phyloP scores from a whole-genome alignment of 1,140 invertebrate genomes.

The Drosophila pallidifrons region DNA sequence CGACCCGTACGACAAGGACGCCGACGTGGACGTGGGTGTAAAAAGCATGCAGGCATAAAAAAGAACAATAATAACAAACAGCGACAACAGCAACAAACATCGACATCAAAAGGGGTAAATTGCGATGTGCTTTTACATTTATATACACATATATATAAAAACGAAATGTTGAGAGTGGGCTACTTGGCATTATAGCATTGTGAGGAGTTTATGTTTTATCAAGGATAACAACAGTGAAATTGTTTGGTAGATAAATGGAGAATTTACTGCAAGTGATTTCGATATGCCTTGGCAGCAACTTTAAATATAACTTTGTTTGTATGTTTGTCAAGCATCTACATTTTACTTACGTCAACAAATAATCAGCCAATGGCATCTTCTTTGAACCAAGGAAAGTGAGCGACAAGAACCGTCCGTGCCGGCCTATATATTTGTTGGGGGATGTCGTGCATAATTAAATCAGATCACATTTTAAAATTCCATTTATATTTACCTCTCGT shows the following conservation, averaged over 20 bases:
- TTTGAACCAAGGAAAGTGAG: constrained; percentile 43
- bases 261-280: neutral
- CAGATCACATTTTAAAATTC: constrained; percentile 85
- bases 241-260: neutral
- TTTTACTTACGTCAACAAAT: neutral
- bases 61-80: constrained; percentile 34
- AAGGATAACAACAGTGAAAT: constrained; percentile 13
- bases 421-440: constrained; percentile 27
- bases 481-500: constrained; percentile 84
- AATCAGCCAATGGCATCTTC: neutral
- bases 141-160: neutral
- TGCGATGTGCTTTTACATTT: constrained; percentile 22
- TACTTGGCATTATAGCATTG: constrained; percentile 24
- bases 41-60: constrained; percentile 48
- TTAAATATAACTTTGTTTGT: constrained; percentile 1
- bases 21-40: constrained; percentile 20
- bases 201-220: constrained; percentile 38
- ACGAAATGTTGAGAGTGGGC: neutral
- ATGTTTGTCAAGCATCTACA: neutral
- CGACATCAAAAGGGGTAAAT: neutral
- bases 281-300: neutral
- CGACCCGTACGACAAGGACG: constrained; percentile 25
- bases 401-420: neutral
- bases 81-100: neutral
- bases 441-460: constrained; percentile 82